Base-by-base conservation (phyloP, 2,888 invertebrate species). In the Griposia aprilina region DNA sequence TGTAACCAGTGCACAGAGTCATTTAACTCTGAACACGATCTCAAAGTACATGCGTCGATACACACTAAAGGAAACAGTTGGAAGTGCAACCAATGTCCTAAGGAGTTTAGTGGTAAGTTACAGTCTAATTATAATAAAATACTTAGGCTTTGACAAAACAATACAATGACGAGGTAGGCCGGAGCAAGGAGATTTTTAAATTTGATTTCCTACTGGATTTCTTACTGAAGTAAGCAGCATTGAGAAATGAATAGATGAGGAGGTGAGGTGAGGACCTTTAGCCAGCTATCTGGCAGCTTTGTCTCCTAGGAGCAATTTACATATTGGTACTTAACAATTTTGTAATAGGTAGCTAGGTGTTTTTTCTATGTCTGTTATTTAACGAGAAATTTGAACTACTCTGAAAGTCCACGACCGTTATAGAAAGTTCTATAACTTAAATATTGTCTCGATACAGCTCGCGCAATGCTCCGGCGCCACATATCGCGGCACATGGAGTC, bases 401-500 rank as follows among this genome's bases (percentile, higher is more conserved):
- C 5, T 30, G 30, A 30, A 30, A 23, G 30, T 30, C 59, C 8
- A 10, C 23, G 15, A 23, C 30, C 30, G 6, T 55, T 67, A 23
- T 30, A 55, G 8, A 30, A 26, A 60, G 63, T 11, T 30, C 50
- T 26, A 5, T 20, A 41, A 50, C 8, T 30, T 23, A 50, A 23
- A 23, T 63, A 26, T 23, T 20, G 15, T 50, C 23, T 59, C 13
- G 60, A 11, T 57, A 36, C 74, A 80, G 81, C 81, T 0, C 86
- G 81, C 4, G 70, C 92, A 5, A 88, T 93, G 77, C 91, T 97
- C 73, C 95, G 96, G 6, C 95, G 97, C 0, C 97, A 97, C 91
- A 92, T 97, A 13, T 94, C 95, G 69, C 96, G 96, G 0, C 97
- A 97, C 91, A 97, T 97, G 96, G 88, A 94, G 70, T 90, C 93